Evolutionary conservation across 2,113 vertebrate species (phyloP).

Genomic region (Hymenochirus boettgeri): DNA sequence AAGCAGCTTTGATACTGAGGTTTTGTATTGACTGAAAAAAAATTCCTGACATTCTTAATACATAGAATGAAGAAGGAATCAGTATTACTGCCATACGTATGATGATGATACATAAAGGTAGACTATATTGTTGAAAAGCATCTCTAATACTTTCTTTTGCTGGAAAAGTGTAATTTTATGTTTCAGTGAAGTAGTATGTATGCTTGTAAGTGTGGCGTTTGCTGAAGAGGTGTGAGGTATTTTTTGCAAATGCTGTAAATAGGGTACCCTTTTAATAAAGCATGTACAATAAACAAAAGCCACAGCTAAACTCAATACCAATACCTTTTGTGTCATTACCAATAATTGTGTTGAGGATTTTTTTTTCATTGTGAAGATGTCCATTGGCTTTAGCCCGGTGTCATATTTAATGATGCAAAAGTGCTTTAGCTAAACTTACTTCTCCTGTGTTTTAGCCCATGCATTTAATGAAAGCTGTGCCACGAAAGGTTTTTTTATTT

Average conservation of each 20-base stretch:
- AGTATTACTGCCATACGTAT: constrained; percentile 97
- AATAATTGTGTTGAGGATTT: too few species aligned
- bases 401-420: too few species aligned
- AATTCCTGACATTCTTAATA: constrained; percentile 77
- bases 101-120: constrained; percentile 76
- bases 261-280: constrained; percentile 95
- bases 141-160: constrained; percentile 52
- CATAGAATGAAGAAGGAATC: constrained; percentile 81
- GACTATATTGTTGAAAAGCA: constrained; percentile 73
- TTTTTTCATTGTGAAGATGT: too few species aligned
- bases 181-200: constrained; percentile 51
- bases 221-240: constrained; percentile 61
- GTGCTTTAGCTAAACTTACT: too few species aligned
- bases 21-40: constrained; percentile 66
- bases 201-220: constrained; percentile 54
- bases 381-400: too few species aligned
- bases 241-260: constrained; percentile 91
- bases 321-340: too few species aligned
- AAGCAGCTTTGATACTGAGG: constrained; percentile 67
- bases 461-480: too few species aligned
- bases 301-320: constrained; percentile 71
- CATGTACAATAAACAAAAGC: constrained; percentile 88
- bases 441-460: too few species aligned
- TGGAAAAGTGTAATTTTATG: constrained; percentile 53
- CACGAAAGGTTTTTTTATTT: too few species aligned